Percentiles rank a stretch among this genome's conserved stretches.
These are phyloP conservation scores for Clamator glandarius DNA, from an alignment of 2,797 vertebrate genomes.

Conservation along the genomic window DNA sequence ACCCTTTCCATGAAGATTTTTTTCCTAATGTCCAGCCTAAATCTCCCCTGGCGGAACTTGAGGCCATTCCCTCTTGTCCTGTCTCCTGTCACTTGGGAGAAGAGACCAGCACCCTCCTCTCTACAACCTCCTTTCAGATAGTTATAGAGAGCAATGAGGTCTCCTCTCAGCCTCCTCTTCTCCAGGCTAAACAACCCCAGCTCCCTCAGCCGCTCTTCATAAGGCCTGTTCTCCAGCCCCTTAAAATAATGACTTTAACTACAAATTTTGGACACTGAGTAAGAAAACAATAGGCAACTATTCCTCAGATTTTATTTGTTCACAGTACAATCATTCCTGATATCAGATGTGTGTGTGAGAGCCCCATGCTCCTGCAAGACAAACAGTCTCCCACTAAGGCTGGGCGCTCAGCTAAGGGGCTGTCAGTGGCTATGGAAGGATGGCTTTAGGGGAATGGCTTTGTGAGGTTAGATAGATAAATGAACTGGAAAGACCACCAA, in stretches of 20 bases:
- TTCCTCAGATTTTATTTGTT: neutral
- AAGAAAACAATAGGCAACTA: neutral
- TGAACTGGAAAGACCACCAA: neutral
- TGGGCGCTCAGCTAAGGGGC: rapidly evolving
- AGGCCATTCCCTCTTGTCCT: too few species aligned
- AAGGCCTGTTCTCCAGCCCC: too few species aligned
- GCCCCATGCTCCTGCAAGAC: neutral
- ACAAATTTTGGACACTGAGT: neutral
- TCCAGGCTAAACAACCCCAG: too few species aligned
- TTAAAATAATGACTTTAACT: neutral
- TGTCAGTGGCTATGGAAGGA: neutral
- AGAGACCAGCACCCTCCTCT: too few species aligned
- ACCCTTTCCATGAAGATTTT: too few species aligned
- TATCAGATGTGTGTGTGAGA: neutral
- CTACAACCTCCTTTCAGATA: too few species aligned
- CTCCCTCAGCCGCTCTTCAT: too few species aligned
- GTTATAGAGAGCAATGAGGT: too few species aligned
- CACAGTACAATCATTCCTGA: neutral
- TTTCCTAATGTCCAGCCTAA: too few species aligned
- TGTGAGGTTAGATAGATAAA: neutral
- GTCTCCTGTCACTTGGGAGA: too few species aligned
- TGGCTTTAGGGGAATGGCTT: neutral
- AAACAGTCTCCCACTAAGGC: neutral
- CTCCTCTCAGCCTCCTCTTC: too few species aligned
- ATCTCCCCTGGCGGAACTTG: too few species aligned